These are phyloP conservation scores for Stichodactyla helianthus DNA, from an alignment of 64 coral and sea anemone genomes.

Conservation along the genomic window DNA sequence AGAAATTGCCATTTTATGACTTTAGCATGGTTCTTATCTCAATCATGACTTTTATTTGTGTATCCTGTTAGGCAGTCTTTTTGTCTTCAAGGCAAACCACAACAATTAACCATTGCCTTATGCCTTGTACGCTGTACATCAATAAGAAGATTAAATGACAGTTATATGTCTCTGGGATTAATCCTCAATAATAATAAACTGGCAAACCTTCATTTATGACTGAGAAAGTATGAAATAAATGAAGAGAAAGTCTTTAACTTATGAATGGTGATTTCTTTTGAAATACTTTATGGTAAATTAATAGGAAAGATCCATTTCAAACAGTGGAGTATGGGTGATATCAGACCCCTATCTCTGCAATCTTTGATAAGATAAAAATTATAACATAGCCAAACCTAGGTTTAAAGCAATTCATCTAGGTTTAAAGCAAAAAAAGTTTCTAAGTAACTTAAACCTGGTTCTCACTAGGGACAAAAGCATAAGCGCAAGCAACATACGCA, in stretches of 20 bases:
- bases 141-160: not conserved
- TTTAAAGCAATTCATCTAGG: too few relatives aligned
- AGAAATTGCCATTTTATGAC: not conserved
- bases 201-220: not conserved
- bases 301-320: not conserved
- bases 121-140: slow-evolving; percentile 9
- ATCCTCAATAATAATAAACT: not conserved
- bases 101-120: not conserved
- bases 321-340: too few relatives aligned
- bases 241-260: not conserved
- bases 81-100: slow-evolving; percentile 18
- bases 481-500: too few relatives aligned
- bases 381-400: too few relatives aligned
- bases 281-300: not conserved
- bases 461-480: too few relatives aligned
- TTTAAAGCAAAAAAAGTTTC: not conserved
- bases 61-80: slow-evolving; percentile 6
- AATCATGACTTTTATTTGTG: slow-evolving; percentile 1
- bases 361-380: too few relatives aligned
- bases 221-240: not conserved
- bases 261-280: not conserved
- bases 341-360: too few relatives aligned
- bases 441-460: not conserved
- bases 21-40: slow-evolving; percentile 2
- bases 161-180: not conserved